These are phyloP conservation scores for Scleropages formosus DNA, from an alignment of 2,797 vertebrate species.

Conservation along the genomic window DNA sequence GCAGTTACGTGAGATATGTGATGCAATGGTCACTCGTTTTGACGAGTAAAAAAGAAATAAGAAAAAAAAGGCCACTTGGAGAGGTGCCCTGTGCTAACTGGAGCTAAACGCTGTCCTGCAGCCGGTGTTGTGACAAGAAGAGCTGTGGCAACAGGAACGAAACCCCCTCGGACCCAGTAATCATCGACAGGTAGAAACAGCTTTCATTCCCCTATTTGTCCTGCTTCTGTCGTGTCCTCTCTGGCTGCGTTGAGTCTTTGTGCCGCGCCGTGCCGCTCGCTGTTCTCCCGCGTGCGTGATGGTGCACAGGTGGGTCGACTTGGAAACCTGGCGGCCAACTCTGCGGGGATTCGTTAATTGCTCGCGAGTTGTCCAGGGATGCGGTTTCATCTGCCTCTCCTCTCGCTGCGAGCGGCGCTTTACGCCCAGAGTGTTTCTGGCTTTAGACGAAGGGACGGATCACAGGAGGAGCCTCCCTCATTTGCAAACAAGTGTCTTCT, in stretches of 20 bases:
- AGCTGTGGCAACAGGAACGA: constrained; percentile 99
- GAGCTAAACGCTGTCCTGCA: constrained; percentile 56
- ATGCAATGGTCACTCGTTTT: constrained; percentile 25
- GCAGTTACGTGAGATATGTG: constrained; percentile 30
- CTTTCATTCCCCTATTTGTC: constrained; percentile 37
- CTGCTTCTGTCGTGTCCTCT: constrained; percentile 17
- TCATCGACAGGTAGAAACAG: constrained; percentile 98
- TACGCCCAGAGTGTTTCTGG: constrained; percentile 79
- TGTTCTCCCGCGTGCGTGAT: constrained; percentile 63
- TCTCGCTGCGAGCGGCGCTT: constrained; percentile 75
- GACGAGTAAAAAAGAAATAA: not conserved
- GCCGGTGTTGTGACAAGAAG: constrained; percentile 99
- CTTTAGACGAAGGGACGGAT: constrained; percentile 74
- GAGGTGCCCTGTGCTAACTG: not conserved
- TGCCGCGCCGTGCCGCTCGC: constrained; percentile 44
- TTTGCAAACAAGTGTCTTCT: constrained; percentile 66
- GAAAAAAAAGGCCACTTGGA: not conserved
- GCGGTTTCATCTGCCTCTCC: constrained; percentile 76
- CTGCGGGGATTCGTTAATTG: constrained; percentile 87
- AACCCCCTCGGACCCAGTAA: constrained; percentile 97
- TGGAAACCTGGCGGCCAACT: constrained; percentile 77
- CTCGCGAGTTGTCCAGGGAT: constrained; percentile 83
- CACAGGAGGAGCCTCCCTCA: constrained; percentile 74
- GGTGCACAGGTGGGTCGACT: constrained; percentile 86
- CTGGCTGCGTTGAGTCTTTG: too few species aligned